Conservation (phyloP, 2,113 vertebrate species). For the Notothenia coriiceps region DNA sequence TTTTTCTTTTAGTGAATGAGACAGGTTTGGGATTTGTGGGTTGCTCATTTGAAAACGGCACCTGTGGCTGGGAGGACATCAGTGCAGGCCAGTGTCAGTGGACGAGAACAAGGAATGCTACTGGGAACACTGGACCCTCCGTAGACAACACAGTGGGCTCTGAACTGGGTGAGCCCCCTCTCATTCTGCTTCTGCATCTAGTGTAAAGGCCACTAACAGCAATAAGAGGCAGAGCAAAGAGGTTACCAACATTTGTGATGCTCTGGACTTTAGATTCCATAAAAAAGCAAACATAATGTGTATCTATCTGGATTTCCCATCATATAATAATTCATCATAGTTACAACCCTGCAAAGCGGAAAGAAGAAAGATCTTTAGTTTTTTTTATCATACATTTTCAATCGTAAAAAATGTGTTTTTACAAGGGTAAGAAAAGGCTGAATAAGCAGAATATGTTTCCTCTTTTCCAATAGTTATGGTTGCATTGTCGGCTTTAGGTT, state of each 20-base stretch:
- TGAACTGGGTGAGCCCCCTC: slow-evolving; percentile 66
- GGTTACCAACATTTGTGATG: too few relatives aligned
- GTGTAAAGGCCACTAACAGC: neutral
- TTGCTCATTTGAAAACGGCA: slow-evolving; percentile 81
- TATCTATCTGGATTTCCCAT: neutral
- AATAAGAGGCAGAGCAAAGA: neutral
- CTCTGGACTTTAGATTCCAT: too few relatives aligned
- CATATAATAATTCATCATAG: neutral
- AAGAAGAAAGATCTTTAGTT: neutral
- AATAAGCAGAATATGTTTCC: slow-evolving; percentile 27
- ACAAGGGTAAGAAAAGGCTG: neutral
- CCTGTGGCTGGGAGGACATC: slow-evolving; percentile 79
- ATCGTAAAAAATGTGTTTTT: neutral
- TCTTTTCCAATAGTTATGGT: slow-evolving; percentile 13
- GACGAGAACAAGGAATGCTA: slow-evolving; percentile 69
- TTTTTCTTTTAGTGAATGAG: slow-evolving; percentile 59
- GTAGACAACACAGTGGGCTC: slow-evolving; percentile 79
- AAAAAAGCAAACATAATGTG: neutral
- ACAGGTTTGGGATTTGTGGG: slow-evolving; percentile 68
- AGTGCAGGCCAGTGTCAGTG: slow-evolving; percentile 79
- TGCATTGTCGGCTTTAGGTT: neutral
- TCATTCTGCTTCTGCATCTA: neutral
- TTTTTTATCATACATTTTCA: neutral
- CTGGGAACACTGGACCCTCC: slow-evolving; percentile 72
- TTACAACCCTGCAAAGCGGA: neutral